Base-by-base conservation (phyloP, 2,888 invertebrate species). In the Stenchaetothrips biformis region DNA sequence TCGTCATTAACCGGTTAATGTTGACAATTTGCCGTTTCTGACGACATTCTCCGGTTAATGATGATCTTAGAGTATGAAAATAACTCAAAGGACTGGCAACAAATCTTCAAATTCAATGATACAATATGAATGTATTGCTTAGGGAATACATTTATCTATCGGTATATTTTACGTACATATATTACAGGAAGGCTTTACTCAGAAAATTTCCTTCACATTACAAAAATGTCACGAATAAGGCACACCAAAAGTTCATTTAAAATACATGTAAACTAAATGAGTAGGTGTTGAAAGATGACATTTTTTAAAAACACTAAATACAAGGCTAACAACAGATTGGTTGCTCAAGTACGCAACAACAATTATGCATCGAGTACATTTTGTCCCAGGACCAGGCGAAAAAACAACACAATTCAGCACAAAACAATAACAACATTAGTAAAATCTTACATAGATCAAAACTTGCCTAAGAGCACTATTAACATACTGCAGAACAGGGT, bases 141-240 rank as follows among this genome's bases (percentile, higher is more conserved):
- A 74, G 11, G 16, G 67, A 74, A 37, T 25, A 25, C 25, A 74
- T 74, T 59, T 13, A 16, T 13, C 59, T 18, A 59, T 18, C 4
- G 37, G 4, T 59, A 21, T 74, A n/a, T 25, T 7, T 25, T 74
- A 74, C 25, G 11, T 21, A 74, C 67, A 74, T 25, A 74, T 74
- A 74, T 74, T 74, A 74, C 67, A 74, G 67, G 67, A 25, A 74
- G 9, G 67, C 25, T 37, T 74, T 25, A 74, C 67, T 25, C n/a
- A 25, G 25, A 37, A n/a, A 74, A 25, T 21, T 9, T 74, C 8
- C 67, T 74, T 74, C 21, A 74, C 11, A 25, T 74, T 74, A 74
- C n/a, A 11, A 74, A 25, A 74, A 74, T 74, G 67, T 74, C 67
- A 74, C 67, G 25, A 74, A 74, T 74, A 74, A 74, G 67, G 67